phyloP scores from a whole-genome alignment of 2,113 vertebrate genomes.

The Blennius ocellaris region DNA sequence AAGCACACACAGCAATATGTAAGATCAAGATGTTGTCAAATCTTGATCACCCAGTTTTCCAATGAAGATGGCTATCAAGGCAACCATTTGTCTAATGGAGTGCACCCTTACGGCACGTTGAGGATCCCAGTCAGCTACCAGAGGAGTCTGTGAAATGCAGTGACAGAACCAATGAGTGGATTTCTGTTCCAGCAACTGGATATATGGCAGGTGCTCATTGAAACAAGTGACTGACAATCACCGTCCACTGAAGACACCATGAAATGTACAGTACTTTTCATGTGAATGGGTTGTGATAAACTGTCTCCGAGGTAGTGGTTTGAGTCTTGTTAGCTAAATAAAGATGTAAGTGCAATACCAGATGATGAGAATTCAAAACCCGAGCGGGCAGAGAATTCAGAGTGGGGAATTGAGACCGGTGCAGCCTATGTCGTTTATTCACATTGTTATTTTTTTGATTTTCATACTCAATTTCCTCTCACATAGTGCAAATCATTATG shows the following conservation, averaged over 20 bases:
- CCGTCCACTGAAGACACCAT: background rate
- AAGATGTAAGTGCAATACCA: background rate
- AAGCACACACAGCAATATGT: background rate
- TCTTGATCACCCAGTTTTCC: background rate
- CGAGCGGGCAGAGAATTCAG: background rate
- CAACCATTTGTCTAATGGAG: background rate
- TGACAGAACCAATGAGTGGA: conserved; percentile 1
- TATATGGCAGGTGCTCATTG: conserved; percentile 6
- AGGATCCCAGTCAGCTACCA: background rate
- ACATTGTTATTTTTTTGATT: conserved; percentile 21
- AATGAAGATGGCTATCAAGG: background rate
- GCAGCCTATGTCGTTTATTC: background rate
- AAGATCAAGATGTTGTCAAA: background rate
- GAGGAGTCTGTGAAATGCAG: background rate
- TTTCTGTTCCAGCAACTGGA: background rate
- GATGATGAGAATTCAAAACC: background rate
- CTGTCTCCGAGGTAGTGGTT: background rate
- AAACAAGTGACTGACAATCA: background rate
- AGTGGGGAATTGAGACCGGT: background rate
- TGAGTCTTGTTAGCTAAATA: too few relatives aligned
- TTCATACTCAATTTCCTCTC: conserved; percentile 26
- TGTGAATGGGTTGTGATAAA: conserved; percentile 4
- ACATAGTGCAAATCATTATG: background rate
- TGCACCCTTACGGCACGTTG: background rate
- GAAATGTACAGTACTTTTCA: background rate